Evolutionary conservation across 2,888 invertebrate species (phyloP).

Genomic region (Lapara coniferarum): DNA sequence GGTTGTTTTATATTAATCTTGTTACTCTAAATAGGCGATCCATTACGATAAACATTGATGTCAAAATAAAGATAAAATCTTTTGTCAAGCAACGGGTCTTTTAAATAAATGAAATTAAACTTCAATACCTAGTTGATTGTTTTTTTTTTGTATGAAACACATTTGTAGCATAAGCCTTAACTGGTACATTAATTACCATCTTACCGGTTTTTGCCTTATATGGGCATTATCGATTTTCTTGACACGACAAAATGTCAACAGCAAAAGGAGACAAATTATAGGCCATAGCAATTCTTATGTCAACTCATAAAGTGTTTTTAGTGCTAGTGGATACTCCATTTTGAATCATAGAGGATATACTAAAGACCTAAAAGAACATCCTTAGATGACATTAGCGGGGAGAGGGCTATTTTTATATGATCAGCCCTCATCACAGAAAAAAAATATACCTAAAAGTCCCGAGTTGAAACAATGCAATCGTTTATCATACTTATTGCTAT

Average conservation of each 20-base stretch:
- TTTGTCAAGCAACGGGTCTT: background rate
- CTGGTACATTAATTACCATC: background rate
- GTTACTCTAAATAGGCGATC: background rate
- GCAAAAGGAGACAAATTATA: too few relatives aligned
- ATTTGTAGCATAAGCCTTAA: background rate
- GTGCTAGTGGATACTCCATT: too few relatives aligned
- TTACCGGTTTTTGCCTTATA: too few relatives aligned
- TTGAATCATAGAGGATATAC: too few relatives aligned
- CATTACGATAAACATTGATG: slow-evolving; percentile 2
- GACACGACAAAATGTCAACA: too few relatives aligned
- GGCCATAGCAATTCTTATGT: too few relatives aligned
- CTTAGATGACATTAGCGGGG: too few relatives aligned
- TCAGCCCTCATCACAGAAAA: too few relatives aligned
- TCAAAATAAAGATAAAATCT: background rate
- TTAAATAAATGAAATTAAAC: background rate
- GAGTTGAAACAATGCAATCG: background rate
- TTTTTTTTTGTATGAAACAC: background rate
- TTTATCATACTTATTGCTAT: background rate
- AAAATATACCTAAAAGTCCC: background rate
- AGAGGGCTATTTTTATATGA: too few relatives aligned
- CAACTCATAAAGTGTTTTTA: too few relatives aligned
- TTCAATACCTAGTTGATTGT: background rate
- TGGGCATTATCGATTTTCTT: too few relatives aligned
- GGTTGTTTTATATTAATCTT: background rate
- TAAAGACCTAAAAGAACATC: too few relatives aligned